Base-by-base conservation (phyloP, 2,888 invertebrate species). In the Andricus curvator region DNA sequence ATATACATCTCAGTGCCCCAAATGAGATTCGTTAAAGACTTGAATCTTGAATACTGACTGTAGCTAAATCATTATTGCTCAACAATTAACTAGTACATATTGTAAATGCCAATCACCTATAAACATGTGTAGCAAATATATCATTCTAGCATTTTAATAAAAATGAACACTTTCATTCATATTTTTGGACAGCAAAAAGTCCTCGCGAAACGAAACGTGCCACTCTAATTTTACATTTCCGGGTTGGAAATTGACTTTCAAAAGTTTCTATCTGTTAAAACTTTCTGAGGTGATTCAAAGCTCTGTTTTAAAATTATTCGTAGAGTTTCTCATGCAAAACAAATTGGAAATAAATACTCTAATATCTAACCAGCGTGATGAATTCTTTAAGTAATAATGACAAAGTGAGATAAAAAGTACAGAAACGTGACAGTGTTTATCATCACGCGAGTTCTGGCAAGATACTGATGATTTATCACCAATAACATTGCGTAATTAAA, bases 311-410 rank as follows among this genome's bases (percentile, higher is more conserved):
- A 11, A n/a, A 56, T n/a, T 20, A 20, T 65, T 70, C 51, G 29
- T 20, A 13, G 20, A 51, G 9, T 44, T 25, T 70, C 4, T 13
- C 67, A 20, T 25, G 48, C 17, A 9, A 51, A 70, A 70, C 15
- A 9, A 70, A 29, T 70, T 29, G 51, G 9, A 29, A 29, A 15
- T 70, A 29, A 29, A 33, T 68, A 48, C 17, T 22, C 22, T 17
- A 25, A 68, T 48, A 48, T 51, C 51, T 70, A 70, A 29, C 51
- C 70, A 48, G 70, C 9, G 25, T 70, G 48, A 51, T 29, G 70
- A 70, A 70, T 70, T 70, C 70, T 70, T 70, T n/a, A 70, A 70
- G 25, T 70, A 48, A 17, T 70, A 70, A 51, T 70, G 48, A 70
- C 70, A 70, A 70, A 48, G 51, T 51, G 20, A 51, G 51, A 70